A percentile compares a stretch with the other conserved stretches of the same genome.
phyloP scores from a whole-genome alignment of 2,888 invertebrate species.

The Helleia helle region DNA sequence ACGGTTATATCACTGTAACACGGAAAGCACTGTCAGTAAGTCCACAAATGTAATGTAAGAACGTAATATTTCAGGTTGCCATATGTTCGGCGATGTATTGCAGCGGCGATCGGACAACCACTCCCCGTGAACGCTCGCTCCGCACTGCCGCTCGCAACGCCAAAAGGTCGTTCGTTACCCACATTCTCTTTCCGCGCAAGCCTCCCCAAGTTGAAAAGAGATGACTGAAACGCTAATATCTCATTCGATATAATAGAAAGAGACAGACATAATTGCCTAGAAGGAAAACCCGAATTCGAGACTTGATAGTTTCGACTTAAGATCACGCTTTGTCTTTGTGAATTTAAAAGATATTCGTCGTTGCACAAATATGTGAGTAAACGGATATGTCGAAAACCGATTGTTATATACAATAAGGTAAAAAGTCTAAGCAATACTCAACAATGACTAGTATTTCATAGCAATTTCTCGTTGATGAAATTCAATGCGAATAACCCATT shows the following conservation, averaged over 20 bases:
- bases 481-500: conserved; percentile 7
- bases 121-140: conserved; percentile 63
- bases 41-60: conserved; percentile 61
- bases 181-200: conserved; percentile 75
- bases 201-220: conserved; percentile 63
- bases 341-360: conserved; percentile 59
- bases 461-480: conserved; percentile 20
- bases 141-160: conserved; percentile 70
- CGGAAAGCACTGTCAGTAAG: conserved; percentile 27
- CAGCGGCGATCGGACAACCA: conserved; percentile 34
- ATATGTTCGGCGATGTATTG: conserved; percentile 48
- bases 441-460: conserved; percentile 19
- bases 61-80: conserved; percentile 69
- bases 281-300: conserved; percentile 67
- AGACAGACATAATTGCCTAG: conserved; percentile 50
- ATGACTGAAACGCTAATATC: conserved; percentile 33
- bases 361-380: conserved; percentile 57
- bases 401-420: conserved; percentile 21
- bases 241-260: conserved; percentile 29
- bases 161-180: conserved; percentile 73
- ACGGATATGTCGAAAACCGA: conserved; percentile 36
- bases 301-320: conserved; percentile 68
- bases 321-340: conserved; percentile 62
- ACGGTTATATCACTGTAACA: conserved; percentile 54
- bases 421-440: conserved; percentile 17